phyloP scores from a whole-genome alignment of 2,888 invertebrate species.

The Cataglyphis albicans region DNA sequence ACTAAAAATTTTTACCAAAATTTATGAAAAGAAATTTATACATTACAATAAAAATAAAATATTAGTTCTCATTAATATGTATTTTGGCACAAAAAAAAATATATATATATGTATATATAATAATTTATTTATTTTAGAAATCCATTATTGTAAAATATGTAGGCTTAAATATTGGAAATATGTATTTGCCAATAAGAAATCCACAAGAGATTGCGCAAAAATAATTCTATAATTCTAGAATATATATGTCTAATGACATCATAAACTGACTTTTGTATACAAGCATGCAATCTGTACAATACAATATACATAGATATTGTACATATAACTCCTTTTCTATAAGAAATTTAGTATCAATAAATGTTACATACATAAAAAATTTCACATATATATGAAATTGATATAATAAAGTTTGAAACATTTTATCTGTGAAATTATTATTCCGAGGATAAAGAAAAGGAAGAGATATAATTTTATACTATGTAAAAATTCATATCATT shows the following conservation, averaged over 20 bases:
- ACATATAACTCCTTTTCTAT: slow-evolving; percentile 18
- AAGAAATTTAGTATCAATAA: slow-evolving; percentile 35
- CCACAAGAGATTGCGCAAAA: slow-evolving; percentile 2
- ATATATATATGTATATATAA: neutral
- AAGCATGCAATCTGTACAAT: slow-evolving; percentile 34
- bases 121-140: slow-evolving; percentile 31
- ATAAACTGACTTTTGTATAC: slow-evolving; percentile 14
- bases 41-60: neutral
- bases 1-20: neutral
- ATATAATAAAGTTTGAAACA: slow-evolving; percentile 29
- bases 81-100: slow-evolving; percentile 5
- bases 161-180: slow-evolving; percentile 1
- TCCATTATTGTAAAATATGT: neutral
- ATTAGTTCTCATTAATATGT: neutral
- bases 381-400: slow-evolving; percentile 15
- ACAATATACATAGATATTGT: slow-evolving; percentile 40
- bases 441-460: neutral
- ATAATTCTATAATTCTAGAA: slow-evolving; percentile 42
- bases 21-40: neutral
- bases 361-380: slow-evolving; percentile 19
- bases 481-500: slow-evolving; percentile 9
- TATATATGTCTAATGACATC: slow-evolving; percentile 16
- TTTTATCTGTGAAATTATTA: slow-evolving; percentile 22
- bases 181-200: slow-evolving; percentile 17
- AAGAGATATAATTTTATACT: slow-evolving; percentile 7